phyloP scores from a whole-genome alignment of 2,113 vertebrate species.

The Macquaria australasica region DNA sequence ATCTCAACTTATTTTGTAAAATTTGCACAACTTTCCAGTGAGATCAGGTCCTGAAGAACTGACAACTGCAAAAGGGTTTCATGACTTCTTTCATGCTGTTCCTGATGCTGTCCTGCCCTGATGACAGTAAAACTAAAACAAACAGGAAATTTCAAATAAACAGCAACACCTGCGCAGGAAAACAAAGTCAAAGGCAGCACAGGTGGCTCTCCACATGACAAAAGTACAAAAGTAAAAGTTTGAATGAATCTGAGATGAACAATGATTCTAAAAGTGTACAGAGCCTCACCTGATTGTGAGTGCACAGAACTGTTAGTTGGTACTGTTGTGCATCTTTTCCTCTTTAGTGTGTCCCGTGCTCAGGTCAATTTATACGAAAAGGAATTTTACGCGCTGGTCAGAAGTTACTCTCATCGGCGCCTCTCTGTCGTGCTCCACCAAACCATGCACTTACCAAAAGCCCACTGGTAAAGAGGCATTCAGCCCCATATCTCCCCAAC shows the following conservation, averaged over 20 bases:
- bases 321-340: slow-evolving; percentile 11
- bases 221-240: not conserved
- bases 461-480: slow-evolving; percentile 82
- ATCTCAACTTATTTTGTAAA: too few relatives aligned
- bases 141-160: not conserved
- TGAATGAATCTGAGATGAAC: not conserved
- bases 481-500: slow-evolving; percentile 74
- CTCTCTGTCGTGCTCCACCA: slow-evolving; percentile 78
- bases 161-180: not conserved
- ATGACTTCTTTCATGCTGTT: not conserved
- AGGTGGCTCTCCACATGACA: not conserved
- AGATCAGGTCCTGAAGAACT: not conserved
- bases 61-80: not conserved
- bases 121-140: not conserved
- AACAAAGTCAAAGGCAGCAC: not conserved
- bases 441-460: slow-evolving; percentile 85
- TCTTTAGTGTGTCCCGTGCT: not conserved
- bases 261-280: not conserved
- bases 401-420: slow-evolving; percentile 76
- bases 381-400: slow-evolving; percentile 66
- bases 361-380: slow-evolving; percentile 50
- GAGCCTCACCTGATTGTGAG: not conserved
- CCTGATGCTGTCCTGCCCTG: not conserved
- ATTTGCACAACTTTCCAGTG: not conserved
- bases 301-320: not conserved